phyloP scores from a whole-genome alignment of 2,888 invertebrate species.

The Hedya salicella region DNA sequence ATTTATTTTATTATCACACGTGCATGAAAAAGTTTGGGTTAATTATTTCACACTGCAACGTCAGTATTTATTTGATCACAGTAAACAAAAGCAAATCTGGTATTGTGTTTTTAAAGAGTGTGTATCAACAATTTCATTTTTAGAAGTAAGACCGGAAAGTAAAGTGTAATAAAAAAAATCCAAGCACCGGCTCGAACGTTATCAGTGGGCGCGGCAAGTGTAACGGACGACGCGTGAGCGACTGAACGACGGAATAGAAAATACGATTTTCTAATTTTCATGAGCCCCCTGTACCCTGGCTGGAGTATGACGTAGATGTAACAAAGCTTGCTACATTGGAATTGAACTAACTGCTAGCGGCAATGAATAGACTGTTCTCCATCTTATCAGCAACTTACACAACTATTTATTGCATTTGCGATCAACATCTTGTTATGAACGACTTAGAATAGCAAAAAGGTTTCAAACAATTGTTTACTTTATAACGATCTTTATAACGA shows the following conservation, averaged over 20 bases:
- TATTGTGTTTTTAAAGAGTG: no score
- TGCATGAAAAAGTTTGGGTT: no score
- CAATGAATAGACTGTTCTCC: neutral
- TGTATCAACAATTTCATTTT: no score
- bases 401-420: no score
- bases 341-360: neutral
- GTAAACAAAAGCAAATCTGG: no score
- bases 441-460: no score
- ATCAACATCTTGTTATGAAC: no score
- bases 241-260: neutral
- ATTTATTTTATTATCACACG: no score
- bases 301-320: neutral
- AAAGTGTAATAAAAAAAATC: neutral
- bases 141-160: neutral
- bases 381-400: neutral
- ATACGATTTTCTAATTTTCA: slow-evolving; percentile 2
- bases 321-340: neutral
- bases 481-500: no score
- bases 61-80: no score
- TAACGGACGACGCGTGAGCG: neutral
- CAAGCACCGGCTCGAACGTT: neutral
- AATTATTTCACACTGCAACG: no score
- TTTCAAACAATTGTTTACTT: no score
- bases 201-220: neutral
- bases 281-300: neutral